These are phyloP conservation scores for Oncopodura yosiiana DNA, from an alignment of 1,140 invertebrate species.

Conservation along the genomic window DNA sequence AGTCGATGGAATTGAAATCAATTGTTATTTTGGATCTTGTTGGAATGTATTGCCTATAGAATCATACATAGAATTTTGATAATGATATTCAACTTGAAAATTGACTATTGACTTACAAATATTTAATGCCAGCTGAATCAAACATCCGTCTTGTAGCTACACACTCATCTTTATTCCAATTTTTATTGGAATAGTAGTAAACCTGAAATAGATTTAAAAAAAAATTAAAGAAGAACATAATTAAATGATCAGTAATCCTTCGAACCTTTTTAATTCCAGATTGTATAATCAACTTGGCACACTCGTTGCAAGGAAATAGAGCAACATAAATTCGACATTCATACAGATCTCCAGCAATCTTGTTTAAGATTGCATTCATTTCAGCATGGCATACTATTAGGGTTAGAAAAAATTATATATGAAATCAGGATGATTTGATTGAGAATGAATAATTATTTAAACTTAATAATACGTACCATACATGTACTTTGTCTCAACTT, in stretches of 20 bases:
- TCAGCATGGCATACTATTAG: slow-evolving; percentile 91
- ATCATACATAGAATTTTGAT: slow-evolving; percentile 34
- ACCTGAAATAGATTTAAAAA: slow-evolving; percentile 14
- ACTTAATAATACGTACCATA: slow-evolving; percentile 56
- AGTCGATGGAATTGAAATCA: slow-evolving; percentile 53
- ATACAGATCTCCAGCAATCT: slow-evolving; percentile 63
- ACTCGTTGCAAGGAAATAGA: slow-evolving; percentile 91
- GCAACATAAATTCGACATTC: slow-evolving; percentile 75
- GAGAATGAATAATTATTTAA: slow-evolving; percentile 3
- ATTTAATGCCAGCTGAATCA: slow-evolving; percentile 58
- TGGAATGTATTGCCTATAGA: slow-evolving; percentile 55
- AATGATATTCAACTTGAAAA: slow-evolving; percentile 1
- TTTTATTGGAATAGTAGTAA: slow-evolving; percentile 71
- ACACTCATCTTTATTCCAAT: slow-evolving; percentile 54
- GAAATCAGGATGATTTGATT: not conserved
- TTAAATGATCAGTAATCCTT: no score
- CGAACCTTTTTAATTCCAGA: slow-evolving; percentile 67
- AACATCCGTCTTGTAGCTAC: slow-evolving; percentile 71
- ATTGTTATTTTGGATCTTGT: slow-evolving; percentile 53
- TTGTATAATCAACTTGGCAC: slow-evolving; percentile 94
- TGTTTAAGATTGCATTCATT: slow-evolving; percentile 91
- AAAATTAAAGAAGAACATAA: not conserved
- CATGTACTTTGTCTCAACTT: slow-evolving; percentile 65
- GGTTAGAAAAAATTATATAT: slow-evolving; percentile 8
- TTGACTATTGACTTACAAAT: slow-evolving; percentile 41